Evolutionary conservation across 2,113 vertebrate species (phyloP).

Genomic region (Spilogale gracilis): DNA sequence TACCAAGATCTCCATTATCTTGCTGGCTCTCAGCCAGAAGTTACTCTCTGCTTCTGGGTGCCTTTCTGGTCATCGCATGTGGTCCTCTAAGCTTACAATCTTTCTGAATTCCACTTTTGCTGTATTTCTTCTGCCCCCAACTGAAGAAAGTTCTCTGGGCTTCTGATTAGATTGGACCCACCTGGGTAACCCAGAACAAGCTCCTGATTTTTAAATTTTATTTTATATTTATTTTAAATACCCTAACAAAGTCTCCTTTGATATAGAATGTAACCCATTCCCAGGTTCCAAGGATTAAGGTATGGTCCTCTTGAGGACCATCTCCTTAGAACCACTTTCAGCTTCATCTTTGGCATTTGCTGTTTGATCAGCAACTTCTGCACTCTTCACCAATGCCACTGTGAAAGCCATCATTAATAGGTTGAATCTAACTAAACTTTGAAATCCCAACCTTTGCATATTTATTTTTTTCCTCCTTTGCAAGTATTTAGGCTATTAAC

Average conservation of each 20-base stretch:
- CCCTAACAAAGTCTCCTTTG: background rate
- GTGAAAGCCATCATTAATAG: background rate
- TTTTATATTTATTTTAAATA: background rate
- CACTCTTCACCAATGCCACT: background rate
- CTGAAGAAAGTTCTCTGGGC: background rate
- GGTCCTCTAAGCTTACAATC: background rate
- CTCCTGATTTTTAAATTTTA: background rate
- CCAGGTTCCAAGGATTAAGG: background rate
- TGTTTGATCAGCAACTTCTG: background rate
- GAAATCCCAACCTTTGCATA: background rate
- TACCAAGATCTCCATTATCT: background rate
- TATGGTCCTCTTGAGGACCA: background rate
- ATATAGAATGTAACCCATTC: background rate
- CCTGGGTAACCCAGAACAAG: background rate
- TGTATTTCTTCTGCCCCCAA: background rate
- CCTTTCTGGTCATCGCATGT: background rate
- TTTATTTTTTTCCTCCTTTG: background rate
- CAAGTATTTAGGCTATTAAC: background rate
- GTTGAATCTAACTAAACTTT: background rate
- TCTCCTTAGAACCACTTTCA: background rate
- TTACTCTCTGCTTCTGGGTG: background rate
- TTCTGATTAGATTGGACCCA: background rate
- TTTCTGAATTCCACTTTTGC: background rate
- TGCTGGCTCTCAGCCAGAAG: background rate
- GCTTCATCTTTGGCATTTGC: background rate